A percentile compares a stretch with the other conserved stretches of the same genome.
These are phyloP conservation scores for Zingel zingel DNA, from an alignment of 2,113 vertebrate species.

Conservation along the genomic window DNA sequence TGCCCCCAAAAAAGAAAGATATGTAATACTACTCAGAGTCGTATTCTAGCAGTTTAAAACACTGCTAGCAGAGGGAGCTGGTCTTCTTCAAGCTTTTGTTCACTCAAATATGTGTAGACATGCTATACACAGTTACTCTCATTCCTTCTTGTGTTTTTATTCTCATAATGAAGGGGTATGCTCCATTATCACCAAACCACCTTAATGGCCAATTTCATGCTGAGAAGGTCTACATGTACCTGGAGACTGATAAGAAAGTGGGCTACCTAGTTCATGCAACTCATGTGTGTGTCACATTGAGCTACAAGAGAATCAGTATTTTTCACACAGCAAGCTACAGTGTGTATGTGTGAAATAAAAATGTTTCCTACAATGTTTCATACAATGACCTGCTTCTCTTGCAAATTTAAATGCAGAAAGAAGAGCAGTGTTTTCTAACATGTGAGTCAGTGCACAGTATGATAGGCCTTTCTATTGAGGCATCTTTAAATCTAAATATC, in stretches of 20 bases:
- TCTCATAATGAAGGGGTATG: not conserved
- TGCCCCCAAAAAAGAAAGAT: too few species aligned
- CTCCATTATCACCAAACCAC: not conserved
- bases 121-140: not conserved
- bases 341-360: not conserved
- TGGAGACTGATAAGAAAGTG: not conserved
- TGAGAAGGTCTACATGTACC: conserved; percentile 3
- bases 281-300: not conserved
- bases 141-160: not conserved
- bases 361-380: not conserved
- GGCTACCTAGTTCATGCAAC: not conserved
- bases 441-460: conserved; percentile 36
- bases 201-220: not conserved
- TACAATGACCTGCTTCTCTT: not conserved
- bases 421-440: not conserved
- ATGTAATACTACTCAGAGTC: too few species aligned
- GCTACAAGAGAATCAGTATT: not conserved
- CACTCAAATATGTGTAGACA: not conserved
- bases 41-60: conserved; percentile 4
- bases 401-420: not conserved
- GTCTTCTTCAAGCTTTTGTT: not conserved
- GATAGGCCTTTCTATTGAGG: conserved; percentile 33
- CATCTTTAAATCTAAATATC: conserved; percentile 57
- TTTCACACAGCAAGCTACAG: not conserved
- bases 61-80: not conserved